Conservation (phyloP, 2,113 vertebrate species). For the Scopus umbretta region DNA sequence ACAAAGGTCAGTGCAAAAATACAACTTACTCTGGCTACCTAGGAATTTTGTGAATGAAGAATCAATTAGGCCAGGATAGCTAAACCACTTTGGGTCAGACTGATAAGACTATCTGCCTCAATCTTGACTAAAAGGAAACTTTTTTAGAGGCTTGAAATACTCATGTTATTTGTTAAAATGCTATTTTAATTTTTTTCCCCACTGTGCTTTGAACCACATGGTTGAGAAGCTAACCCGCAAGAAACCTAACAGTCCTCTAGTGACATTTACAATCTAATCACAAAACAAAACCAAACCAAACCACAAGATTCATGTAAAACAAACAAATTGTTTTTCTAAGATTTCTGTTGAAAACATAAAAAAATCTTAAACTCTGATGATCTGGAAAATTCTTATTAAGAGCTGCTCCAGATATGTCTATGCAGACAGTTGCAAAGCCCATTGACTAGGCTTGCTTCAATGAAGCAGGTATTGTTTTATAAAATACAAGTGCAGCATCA, state of each 20-base stretch:
- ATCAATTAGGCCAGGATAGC: neutral
- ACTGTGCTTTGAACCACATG: neutral
- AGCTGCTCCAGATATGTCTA: neutral
- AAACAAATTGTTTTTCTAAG: neutral
- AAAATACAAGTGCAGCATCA: neutral
- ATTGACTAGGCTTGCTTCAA: neutral
- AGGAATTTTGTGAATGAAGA: constrained; percentile 45
- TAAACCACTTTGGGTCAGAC: neutral
- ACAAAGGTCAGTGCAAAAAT: constrained; percentile 34
- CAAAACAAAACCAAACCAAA: neutral
- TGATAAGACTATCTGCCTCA: constrained; percentile 4
- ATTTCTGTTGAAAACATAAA: neutral
- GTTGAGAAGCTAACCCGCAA: neutral
- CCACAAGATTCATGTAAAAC: neutral
- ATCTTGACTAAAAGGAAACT: neutral
- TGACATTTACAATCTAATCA: neutral
- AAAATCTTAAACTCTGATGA: neutral
- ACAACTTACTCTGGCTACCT: neutral
- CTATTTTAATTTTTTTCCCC: neutral
- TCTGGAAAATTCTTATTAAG: neutral
- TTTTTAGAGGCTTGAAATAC: neutral
- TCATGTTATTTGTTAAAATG: constrained; percentile 6
- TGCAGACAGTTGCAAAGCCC: neutral
- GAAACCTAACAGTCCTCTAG: neutral
- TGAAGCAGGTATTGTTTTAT: neutral